phyloP scores from a whole-genome alignment of 2,888 invertebrate species.

The Amphipoea lucens region DNA sequence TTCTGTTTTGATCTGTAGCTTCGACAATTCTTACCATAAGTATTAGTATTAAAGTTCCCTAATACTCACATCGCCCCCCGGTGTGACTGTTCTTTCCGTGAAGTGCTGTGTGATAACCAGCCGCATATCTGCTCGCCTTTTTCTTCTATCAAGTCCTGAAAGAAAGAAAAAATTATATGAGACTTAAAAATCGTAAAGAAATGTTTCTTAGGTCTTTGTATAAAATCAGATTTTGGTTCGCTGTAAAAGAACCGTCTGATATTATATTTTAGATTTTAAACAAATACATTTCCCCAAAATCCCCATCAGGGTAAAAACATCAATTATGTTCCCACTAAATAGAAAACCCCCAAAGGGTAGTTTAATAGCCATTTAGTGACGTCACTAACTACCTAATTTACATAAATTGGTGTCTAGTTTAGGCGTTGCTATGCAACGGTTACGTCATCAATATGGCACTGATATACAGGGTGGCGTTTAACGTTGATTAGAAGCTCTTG shows the following conservation, averaged over 20 bases:
- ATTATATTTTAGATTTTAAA: not conserved
- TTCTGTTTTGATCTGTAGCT: not conserved
- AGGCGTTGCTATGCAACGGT: constrained; percentile 67
- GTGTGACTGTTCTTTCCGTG: constrained; percentile 88
- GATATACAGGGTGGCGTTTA: constrained; percentile 64
- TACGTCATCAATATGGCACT: constrained; percentile 61
- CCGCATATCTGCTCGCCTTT: constrained; percentile 77
- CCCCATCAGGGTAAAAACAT: constrained; percentile 13
- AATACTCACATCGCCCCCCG: constrained; percentile 88
- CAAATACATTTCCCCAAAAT: not conserved
- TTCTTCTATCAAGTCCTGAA: constrained; percentile 82
- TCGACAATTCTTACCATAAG: not conserved
- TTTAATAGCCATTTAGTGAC: constrained; percentile 53
- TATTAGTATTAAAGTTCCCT: not conserved
- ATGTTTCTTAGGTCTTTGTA: not conserved
- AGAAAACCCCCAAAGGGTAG: constrained; percentile 37
- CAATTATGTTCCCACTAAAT: constrained; percentile 46
- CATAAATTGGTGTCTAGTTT: constrained; percentile 61
- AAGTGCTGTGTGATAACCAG: constrained; percentile 87
- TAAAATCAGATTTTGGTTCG: not conserved
- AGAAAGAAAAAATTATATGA: constrained; percentile 45
- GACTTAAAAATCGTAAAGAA: not conserved
- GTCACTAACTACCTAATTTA: constrained; percentile 62
- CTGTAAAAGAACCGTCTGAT: not conserved
- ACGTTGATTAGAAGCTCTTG: constrained; percentile 68